Evolutionary conservation across 2,888 invertebrate species (phyloP).

Genomic region (Eurois occulta): DNA sequence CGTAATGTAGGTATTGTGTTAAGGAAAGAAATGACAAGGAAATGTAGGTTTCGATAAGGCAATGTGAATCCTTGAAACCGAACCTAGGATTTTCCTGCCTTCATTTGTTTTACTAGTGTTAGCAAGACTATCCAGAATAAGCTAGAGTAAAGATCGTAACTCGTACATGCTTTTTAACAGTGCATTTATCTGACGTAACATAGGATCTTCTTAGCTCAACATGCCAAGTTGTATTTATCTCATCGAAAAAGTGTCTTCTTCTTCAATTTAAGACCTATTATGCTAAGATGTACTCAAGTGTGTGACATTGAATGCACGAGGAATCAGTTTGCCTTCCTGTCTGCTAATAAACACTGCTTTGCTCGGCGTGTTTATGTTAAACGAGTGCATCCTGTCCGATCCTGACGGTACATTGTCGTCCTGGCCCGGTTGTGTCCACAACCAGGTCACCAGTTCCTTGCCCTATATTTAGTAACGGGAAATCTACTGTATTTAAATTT

Average conservation of each 20-base stretch:
- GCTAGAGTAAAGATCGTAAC: neutral
- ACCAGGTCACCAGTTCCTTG: slow-evolving; percentile 47
- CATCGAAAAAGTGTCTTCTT: neutral
- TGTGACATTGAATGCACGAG: slow-evolving; percentile 26
- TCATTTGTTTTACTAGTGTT: neutral
- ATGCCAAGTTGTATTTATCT: neutral
- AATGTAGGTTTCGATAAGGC: slow-evolving; percentile 1
- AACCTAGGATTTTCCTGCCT: neutral
- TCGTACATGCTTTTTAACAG: neutral
- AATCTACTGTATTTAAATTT: neutral
- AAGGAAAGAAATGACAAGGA: slow-evolving; percentile 39
- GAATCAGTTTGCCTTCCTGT: slow-evolving; percentile 14
- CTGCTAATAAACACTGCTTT: slow-evolving; percentile 6
- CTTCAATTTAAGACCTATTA: neutral
- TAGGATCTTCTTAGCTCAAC: neutral
- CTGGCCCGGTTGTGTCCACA: slow-evolving; percentile 5
- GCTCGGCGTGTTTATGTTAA: slow-evolving; percentile 2
- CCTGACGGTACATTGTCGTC: neutral
- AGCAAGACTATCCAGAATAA: neutral
- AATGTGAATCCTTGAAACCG: slow-evolving; percentile 21
- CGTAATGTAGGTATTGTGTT: slow-evolving; percentile 2
- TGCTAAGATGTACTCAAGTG: neutral
- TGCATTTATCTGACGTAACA: neutral
- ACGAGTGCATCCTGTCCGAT: slow-evolving; percentile 46
- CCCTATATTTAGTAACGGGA: slow-evolving; percentile 13